phyloP scores from a whole-genome alignment of 2,888 invertebrate species.

The Melinaea marsaeus region DNA sequence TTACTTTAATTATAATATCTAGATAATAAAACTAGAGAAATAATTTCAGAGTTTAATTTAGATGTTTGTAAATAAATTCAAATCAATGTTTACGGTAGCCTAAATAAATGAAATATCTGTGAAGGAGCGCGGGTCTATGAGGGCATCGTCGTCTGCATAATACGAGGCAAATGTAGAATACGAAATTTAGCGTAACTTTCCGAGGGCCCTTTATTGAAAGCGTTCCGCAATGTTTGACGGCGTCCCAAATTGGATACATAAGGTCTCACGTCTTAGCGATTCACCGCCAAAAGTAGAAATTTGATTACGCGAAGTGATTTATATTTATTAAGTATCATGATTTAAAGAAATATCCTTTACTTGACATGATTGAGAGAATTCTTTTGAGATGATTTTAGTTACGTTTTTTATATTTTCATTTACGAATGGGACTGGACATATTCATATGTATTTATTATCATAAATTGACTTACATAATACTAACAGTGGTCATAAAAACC shows the following conservation, averaged over 20 bases:
- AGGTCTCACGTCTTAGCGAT: constrained; percentile 31
- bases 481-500: no score
- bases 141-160: constrained; percentile 35
- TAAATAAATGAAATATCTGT: constrained; percentile 54
- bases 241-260: constrained; percentile 38
- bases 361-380: no score
- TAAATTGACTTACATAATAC: no score
- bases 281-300: constrained; percentile 43
- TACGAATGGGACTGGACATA: constrained; percentile 30
- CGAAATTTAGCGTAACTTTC: constrained; percentile 41
- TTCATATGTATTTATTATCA: constrained; percentile 1
- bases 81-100: constrained; percentile 51
- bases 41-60: constrained; percentile 44
- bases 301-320: constrained; percentile 48
- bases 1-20: no score
- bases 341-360: no score
- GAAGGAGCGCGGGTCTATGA: constrained; percentile 38
- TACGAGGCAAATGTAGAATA: constrained; percentile 40
- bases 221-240: constrained; percentile 37
- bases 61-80: constrained; percentile 52
- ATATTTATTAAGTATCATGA: constrained; percentile 59
- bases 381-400: no score
- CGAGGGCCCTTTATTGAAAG: constrained; percentile 42
- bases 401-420: not conserved
- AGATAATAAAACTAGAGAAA: not conserved